These are phyloP conservation scores for Malurus elegans DNA, from an alignment of 2,113 vertebrate species.

Conservation along the genomic window DNA sequence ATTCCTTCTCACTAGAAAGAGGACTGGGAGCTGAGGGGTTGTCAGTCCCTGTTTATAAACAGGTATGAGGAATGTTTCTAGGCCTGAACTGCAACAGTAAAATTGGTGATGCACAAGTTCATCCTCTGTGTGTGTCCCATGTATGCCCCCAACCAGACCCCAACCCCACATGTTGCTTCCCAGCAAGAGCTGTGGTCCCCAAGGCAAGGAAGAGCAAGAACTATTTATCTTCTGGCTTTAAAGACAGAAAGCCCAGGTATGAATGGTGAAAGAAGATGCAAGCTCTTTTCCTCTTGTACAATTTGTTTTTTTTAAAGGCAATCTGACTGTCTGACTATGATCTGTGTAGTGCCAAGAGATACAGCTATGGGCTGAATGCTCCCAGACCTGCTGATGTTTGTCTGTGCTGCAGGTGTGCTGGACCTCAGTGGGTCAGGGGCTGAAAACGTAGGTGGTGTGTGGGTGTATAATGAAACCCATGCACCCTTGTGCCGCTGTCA, in stretches of 20 bases:
- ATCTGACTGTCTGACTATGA: not conserved
- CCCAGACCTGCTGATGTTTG: not conserved
- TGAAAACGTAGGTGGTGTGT: not conserved
- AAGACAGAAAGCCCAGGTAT: not conserved
- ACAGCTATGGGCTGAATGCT: not conserved
- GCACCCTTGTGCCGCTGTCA: not conserved
- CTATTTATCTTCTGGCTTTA: not conserved
- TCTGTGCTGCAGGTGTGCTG: not conserved
- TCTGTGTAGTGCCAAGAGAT: not conserved
- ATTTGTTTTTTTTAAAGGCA: not conserved
- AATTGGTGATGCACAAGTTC: not conserved
- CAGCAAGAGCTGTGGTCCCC: not conserved
- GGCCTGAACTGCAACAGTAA: not conserved
- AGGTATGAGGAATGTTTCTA: not conserved
- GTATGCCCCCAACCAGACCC: not conserved
- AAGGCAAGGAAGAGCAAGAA: not conserved
- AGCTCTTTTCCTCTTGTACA: not conserved
- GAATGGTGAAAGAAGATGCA: not conserved
- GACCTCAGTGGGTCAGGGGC: not conserved
- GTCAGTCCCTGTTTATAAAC: not conserved
- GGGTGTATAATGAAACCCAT: conserved; percentile 40
- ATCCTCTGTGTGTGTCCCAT: fast-evolving
- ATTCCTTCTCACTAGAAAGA: not conserved
- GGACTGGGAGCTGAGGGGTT: not conserved
- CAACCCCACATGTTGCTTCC: fast-evolving